Evolutionary conservation across 1,140 invertebrate species (phyloP).

Genomic region (Scaptodrosophila lebanonensis): DNA sequence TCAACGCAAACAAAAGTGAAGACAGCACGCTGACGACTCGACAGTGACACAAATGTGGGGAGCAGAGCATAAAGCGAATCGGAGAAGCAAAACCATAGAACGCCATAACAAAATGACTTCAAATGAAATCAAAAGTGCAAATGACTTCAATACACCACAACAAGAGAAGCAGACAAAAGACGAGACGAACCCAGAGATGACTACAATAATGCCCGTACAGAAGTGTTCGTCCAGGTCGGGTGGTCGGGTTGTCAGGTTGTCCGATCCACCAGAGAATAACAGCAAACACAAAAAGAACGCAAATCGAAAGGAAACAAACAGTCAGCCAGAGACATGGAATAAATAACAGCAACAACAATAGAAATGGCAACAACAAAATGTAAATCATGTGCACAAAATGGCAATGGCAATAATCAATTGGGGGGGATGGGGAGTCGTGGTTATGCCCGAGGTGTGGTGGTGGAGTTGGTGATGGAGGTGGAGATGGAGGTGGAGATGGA

Average conservation of each 20-base stretch:
- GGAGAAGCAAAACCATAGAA: constrained; percentile 5
- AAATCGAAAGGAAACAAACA: background rate
- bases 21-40: constrained; percentile 46
- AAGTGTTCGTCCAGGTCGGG: too few relatives aligned
- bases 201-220: too few relatives aligned
- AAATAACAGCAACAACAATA: constrained; percentile 11
- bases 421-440: constrained; percentile 3
- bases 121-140: constrained; percentile 74
- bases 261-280: too few relatives aligned
- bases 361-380: constrained; percentile 41
- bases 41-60: constrained; percentile 38
- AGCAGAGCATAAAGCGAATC: too few relatives aligned
- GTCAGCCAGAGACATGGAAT: background rate
- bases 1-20: constrained; percentile 56
- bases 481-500: background rate
- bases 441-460: constrained; percentile 20
- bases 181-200: background rate
- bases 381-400: constrained; percentile 58
- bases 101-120: constrained; percentile 44
- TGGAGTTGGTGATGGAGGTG: constrained; percentile 1
- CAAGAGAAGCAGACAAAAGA: background rate
- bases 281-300: too few relatives aligned
- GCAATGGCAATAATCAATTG: constrained; percentile 65
- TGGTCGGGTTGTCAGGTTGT: too few relatives aligned
- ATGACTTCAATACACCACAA: constrained; percentile 63